Evolutionary conservation across 2,113 vertebrate genomes (phyloP).

Genomic region (Eupsittula cactorum): DNA sequence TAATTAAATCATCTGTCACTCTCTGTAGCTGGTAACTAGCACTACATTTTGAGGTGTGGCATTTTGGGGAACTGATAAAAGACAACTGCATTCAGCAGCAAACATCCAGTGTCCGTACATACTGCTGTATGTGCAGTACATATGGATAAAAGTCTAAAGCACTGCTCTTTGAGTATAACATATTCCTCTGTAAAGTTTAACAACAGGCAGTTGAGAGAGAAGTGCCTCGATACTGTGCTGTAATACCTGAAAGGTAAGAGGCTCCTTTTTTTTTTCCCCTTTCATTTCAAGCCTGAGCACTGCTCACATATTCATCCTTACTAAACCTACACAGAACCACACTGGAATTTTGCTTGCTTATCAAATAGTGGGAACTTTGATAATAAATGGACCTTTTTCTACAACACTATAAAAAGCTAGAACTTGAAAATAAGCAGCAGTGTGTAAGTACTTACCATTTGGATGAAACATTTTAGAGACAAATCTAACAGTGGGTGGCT

Average conservation of each 20-base stretch:
- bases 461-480: conserved; percentile 99
- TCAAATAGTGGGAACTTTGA: background rate
- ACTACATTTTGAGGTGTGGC: background rate
- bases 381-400: background rate
- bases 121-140: background rate
- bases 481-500: conserved; percentile 98
- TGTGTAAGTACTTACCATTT: conserved; percentile 84
- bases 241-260: background rate
- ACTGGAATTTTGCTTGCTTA: background rate
- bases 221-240: background rate
- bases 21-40: background rate
- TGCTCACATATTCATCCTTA: background rate
- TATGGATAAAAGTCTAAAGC: background rate
- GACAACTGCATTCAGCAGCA: background rate
- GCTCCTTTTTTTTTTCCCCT: background rate
- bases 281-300: background rate
- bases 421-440: background rate
- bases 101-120: background rate
- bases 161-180: background rate
- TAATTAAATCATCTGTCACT: background rate
- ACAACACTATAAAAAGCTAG: background rate
- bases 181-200: background rate
- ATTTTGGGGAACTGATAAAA: background rate
- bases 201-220: background rate
- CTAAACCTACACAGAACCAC: background rate